Base-by-base conservation (phyloP, 2,113 vertebrate species). In the Pseudorasbora parva region DNA sequence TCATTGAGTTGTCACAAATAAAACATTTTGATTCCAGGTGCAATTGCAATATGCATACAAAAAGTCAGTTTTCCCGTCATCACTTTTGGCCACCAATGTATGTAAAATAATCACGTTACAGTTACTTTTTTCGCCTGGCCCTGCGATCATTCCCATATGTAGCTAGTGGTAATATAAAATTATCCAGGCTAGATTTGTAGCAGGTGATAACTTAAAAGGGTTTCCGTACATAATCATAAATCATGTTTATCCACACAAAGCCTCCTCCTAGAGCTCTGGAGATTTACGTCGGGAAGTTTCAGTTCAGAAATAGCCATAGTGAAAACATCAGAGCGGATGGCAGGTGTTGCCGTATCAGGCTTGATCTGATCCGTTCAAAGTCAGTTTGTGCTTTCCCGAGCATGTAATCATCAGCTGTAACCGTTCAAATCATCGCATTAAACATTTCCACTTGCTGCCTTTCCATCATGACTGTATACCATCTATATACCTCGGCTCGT, bases 281-380 rank as follows among this genome's bases (percentile, higher is more conserved):
- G n/a, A 37, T 76, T 37, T 76, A 9, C 49, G 10, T 19, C 49
- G 19, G 27, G 2, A 77, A 57, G 27, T 54, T 75, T 33, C 21
- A 23, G 41, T 11, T 41, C 33, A 21, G n/a, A 71, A 45, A 54
- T 87, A 54, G 56, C 79, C 64, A 84, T 59, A 64, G 75, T 76
- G 49, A 83, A 83, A 45, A 81, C 54, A 82, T 78, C 51, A 19
- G 51, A 71, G 23, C 60, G n/a, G 69, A 81, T 71, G 66, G 77
- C 81, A 77, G 69, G 62, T 79, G 80, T 27, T 79, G 75, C 66
- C 56, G 25, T 51, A 78, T 64, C 80, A 79, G 68, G 76, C 33
- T 82, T 15, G 69, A 57, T 77, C 62, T 47, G 66, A 64, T 23
- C 27, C 8, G 41, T 66, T 47, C 72, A 62, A 30, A 72, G 68